Evolutionary conservation across 2,888 invertebrate genomes (phyloP), one percentile per base, ranked within the genome.

Genomic region (Caenorhabditis plicata): DNA sequence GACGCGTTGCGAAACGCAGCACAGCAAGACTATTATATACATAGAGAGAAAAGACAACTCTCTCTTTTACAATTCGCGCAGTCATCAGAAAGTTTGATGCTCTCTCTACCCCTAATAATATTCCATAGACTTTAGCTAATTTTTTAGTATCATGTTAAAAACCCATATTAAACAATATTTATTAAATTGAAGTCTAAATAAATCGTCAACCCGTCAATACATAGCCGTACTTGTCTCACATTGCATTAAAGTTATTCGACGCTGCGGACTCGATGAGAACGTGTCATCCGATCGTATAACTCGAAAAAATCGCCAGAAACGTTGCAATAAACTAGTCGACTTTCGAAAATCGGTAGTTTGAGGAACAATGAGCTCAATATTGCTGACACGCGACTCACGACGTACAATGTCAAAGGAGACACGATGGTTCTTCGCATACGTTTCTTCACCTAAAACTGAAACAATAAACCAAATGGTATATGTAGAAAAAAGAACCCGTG

Each of bases 181-280:
- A n/a, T n/a, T n/a, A n/a, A n/a, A n/a, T n/a, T n/a, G n/a, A n/a
- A n/a, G n/a, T n/a, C n/a, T n/a, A n/a, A n/a, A n/a, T n/a, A n/a
- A n/a, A n/a, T n/a, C n/a, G n/a, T n/a, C n/a, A n/a, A n/a, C n/a
- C n/a, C n/a, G n/a, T 45, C 36, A 56, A 50, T 54, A 60, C 9
- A 54, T 53, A 15, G 62, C 58, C 11, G 60, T 67, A 56, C 60
- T 66, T 50, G 66, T 67, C 43, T 67, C 66, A 47, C 62, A 67
- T 39, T 63, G 66, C 49, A 67, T 58, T 42, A 67, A 35, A 17
- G 54, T 66, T 15, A 66, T 63, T 19, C 66, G 49, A 32, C 66
- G 43, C 31, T 57, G 60, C 17, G 66, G 66, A 54, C 66, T 67
- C 29, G 36, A 33, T 7, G 52, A 48, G 13, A 49, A 39, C n/a